Evolutionary conservation across 2,113 vertebrate genomes (phyloP), one percentile per base, ranked within the genome.

Genomic region (Stictonetta naevosa): DNA sequence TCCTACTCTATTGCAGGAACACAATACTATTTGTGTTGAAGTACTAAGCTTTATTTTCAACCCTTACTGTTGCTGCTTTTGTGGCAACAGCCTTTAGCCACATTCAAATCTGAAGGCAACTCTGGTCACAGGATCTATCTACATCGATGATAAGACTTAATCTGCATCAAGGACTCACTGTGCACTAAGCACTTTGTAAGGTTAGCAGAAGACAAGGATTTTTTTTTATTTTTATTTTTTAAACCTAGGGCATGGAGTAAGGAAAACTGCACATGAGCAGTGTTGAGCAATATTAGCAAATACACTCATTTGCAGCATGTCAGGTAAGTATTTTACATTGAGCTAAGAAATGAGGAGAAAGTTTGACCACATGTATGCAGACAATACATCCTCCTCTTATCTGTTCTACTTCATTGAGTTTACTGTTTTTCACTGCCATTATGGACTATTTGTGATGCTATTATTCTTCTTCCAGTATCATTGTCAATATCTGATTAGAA

Each of bases 11-110:
- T 13, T 62, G 8, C 26, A 64, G 23, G 60, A 66, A 34, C 4
- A 29, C 5, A 22, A 5, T 33, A 44, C 55, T 72, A 62, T 7
- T 73, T 33, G 25, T 0, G 0, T 36, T 34, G 21, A 38, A 3
- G 0, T 50, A 20, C 29, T 20, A 58, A 81, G 19, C 10, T 29
- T 69, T 78, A 44, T 74, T 89, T 87, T 89, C 38, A 46, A 13
- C 9, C 7, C 13, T 46, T 31, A 16, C 19, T 46, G 19, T 62
- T 52, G 52, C 25, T 52, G 38, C 34, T 60, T 88, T 69, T 80
- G 33, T 77, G 22, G 14, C 50, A 77, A 92, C 68, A 17, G 12
- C 28, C 7, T 22, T 10, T 48, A 62, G 20, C 2, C 48, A 42
- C 33, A n/a, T 33, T 60, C 11, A 46, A 64, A 91, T 20, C 17